Evolutionary conservation across 2,888 invertebrate species (phyloP).

Genomic region (Hypercompe scribonia): DNA sequence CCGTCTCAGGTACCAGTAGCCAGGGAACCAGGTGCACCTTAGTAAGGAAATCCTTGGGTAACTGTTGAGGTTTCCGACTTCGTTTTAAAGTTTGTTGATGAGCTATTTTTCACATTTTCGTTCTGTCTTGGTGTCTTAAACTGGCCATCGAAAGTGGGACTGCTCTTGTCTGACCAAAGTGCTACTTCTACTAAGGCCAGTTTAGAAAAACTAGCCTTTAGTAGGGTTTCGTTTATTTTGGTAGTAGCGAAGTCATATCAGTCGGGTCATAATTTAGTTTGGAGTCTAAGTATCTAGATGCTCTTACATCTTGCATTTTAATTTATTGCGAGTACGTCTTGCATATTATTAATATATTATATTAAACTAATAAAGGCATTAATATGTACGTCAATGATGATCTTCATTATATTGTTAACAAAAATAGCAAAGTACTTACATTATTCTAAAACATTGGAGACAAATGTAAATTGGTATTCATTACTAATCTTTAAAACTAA

Average conservation of each 20-base stretch:
- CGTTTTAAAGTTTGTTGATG: too few species aligned
- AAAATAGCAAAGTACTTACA: background rate
- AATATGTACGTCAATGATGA: background rate
- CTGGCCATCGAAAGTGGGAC: background rate
- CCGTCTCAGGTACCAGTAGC: too few species aligned
- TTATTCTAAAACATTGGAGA: background rate
- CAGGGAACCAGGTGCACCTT: too few species aligned
- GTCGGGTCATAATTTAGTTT: background rate
- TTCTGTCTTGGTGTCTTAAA: background rate
- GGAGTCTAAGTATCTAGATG: background rate
- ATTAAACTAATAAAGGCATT: background rate
- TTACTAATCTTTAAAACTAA: background rate
- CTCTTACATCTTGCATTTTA: background rate
- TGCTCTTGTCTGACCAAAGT: too few species aligned
- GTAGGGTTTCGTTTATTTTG: too few species aligned
- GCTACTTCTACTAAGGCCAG: too few species aligned
- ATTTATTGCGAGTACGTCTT: background rate
- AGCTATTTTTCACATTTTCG: background rate
- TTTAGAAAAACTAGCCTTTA: too few species aligned
- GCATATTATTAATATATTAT: background rate
- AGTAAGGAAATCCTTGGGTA: too few species aligned
- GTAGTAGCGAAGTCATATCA: too few species aligned
- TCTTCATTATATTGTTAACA: background rate
- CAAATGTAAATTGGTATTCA: background rate
- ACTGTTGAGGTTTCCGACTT: background rate